Evolutionary conservation across 1,140 invertebrate genomes (phyloP).

Genomic region (Diorhabda carinulata): DNA sequence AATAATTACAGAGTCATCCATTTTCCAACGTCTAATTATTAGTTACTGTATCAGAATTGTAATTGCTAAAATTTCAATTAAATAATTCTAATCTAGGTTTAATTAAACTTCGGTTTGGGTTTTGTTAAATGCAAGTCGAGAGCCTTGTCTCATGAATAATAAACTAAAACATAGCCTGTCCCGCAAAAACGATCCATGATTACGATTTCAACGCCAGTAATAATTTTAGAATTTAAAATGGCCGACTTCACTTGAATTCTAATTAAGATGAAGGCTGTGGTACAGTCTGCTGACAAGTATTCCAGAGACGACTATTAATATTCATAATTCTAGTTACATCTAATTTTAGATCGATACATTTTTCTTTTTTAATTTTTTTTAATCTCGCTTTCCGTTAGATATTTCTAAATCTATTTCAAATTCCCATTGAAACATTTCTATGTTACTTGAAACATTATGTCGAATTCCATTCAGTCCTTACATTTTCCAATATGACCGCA

Average conservation of each 20-base stretch:
- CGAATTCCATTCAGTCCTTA: too few species aligned
- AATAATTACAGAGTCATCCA: neutral
- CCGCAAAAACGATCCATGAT: slow-evolving; percentile 17
- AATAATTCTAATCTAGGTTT: slow-evolving; percentile 19
- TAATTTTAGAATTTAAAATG: slow-evolving; percentile 14
- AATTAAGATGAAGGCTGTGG: slow-evolving; percentile 1
- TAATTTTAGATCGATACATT: too few species aligned
- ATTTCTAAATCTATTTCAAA: too few species aligned
- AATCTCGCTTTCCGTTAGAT: too few species aligned
- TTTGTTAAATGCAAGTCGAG: slow-evolving; percentile 14
- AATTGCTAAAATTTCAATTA: slow-evolving; percentile 15
- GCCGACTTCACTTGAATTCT: neutral
- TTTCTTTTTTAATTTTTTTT: too few species aligned
- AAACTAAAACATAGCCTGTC: slow-evolving; percentile 2
- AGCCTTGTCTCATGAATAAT: slow-evolving; percentile 14
- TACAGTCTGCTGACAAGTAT: neutral
- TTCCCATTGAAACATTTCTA: too few species aligned
- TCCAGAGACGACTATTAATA: neutral
- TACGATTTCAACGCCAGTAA: slow-evolving; percentile 13
- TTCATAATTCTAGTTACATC: too few species aligned
- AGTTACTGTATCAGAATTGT: slow-evolving; percentile 17
- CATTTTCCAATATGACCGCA: too few species aligned
- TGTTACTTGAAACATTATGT: too few species aligned
- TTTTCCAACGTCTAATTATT: slow-evolving; percentile 9
- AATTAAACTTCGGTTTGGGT: slow-evolving; percentile 14